These are phyloP conservation scores for Clavelina lepadiformis DNA, from an alignment of 23 tunicate species.

Conservation along the genomic window DNA sequence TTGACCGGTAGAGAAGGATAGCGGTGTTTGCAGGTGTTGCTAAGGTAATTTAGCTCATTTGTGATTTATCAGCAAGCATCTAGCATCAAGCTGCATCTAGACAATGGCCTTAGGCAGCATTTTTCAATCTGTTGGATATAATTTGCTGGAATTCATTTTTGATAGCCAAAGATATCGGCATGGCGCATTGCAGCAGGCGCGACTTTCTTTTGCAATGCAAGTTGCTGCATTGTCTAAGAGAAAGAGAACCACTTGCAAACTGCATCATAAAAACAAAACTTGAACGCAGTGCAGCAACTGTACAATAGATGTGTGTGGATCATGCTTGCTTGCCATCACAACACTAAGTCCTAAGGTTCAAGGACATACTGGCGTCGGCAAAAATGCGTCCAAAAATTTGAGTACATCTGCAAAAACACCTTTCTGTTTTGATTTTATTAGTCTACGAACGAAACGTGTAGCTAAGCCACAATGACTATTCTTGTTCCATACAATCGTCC, in stretches of 20 bases:
- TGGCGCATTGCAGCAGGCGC: slow-evolving; percentile 20
- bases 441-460: slow-evolving; percentile 9
- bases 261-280: slow-evolving; percentile 17
- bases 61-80: too few relatives aligned
- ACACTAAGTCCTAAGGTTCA: slow-evolving; percentile 10
- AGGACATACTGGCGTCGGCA: too few relatives aligned
- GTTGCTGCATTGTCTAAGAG: slow-evolving; percentile 7
- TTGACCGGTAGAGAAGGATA: too few relatives aligned
- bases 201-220: slow-evolving; percentile 1
- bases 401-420: slow-evolving; percentile 1
- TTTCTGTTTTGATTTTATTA: too few relatives aligned
- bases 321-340: slow-evolving; percentile 24
- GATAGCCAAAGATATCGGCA: slow-evolving; percentile 23
- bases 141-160: slow-evolving; percentile 22
- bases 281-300: slow-evolving; percentile 21
- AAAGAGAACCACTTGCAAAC: slow-evolving; percentile 20
- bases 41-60: too few relatives aligned
- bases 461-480: slow-evolving; percentile 7
- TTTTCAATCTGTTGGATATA: slow-evolving; percentile 24
- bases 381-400: too few relatives aligned
- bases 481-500: background rate
- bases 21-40: too few relatives aligned
- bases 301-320: slow-evolving; percentile 15
- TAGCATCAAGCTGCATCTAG: slow-evolving; percentile 25
- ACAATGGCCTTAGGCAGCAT: slow-evolving; percentile 29